Evolutionary conservation across 2,888 invertebrate genomes (phyloP).

Genomic region (Philonicus albiceps): DNA sequence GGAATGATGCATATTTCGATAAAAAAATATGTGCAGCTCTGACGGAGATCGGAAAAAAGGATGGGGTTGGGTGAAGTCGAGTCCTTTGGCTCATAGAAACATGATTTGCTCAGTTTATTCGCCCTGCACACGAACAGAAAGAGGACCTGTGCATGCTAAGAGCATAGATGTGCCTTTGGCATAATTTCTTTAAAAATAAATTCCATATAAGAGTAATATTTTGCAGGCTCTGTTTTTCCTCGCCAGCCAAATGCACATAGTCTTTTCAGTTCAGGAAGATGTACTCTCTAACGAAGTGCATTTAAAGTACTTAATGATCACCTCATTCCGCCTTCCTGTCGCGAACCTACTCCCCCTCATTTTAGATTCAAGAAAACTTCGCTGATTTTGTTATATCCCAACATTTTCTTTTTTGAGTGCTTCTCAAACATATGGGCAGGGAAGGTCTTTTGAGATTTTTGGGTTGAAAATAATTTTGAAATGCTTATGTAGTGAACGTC

Average conservation of each 20-base stretch:
- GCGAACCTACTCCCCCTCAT: background rate
- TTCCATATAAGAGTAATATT: conserved; percentile 21
- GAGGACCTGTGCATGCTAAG: background rate
- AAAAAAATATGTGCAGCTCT: background rate
- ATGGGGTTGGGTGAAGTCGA: background rate
- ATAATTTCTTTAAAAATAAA: background rate
- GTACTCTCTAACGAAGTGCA: background rate
- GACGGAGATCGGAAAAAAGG: background rate
- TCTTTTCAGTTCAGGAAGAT: background rate
- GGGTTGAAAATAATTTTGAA: background rate
- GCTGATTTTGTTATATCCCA: conserved; percentile 17
- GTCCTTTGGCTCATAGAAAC: background rate
- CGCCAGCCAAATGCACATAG: background rate
- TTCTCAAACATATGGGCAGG: conserved; percentile 4
- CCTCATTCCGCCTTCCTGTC: background rate
- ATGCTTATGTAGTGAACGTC: background rate
- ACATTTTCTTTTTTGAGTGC: background rate
- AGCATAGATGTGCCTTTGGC: background rate
- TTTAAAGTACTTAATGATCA: conserved; percentile 35
- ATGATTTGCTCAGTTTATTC: conserved; percentile 7
- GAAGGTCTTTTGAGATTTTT: background rate
- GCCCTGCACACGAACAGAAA: background rate
- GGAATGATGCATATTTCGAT: conserved; percentile 37
- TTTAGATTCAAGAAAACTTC: conserved; percentile 31
- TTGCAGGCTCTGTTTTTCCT: conserved; percentile 5